phyloP scores from a whole-genome alignment of 2,797 vertebrate species.

The Pelobates cultripes region DNA sequence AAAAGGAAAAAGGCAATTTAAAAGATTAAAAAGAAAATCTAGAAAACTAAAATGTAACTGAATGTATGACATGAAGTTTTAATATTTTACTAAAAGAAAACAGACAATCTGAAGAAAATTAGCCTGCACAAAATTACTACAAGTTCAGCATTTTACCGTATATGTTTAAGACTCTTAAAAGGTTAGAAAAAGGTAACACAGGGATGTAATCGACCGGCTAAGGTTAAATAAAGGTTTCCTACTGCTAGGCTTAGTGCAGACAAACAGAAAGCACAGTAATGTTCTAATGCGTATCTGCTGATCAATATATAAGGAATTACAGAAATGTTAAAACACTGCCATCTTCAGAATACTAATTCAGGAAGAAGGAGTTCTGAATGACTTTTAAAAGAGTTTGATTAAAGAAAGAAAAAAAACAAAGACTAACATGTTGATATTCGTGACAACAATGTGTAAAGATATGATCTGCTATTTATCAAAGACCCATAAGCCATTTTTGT shows the following conservation, averaged over 20 bases:
- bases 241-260: conserved; percentile 9
- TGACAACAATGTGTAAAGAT: no score
- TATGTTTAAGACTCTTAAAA: no score
- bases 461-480: no score
- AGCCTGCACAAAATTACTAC: background rate
- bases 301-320: conserved; percentile 29
- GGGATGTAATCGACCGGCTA: background rate
- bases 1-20: no score
- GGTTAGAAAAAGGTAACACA: background rate
- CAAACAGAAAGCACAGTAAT: background rate
- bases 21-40: no score
- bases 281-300: conserved; percentile 13
- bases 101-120: no score
- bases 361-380: conserved; percentile 1
- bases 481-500: no score
- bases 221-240: conserved; percentile 4
- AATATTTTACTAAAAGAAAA: no score
- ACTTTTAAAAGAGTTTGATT: background rate
- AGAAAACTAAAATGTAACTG: no score
- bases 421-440: no score
- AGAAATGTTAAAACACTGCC: conserved; percentile 8
- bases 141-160: background rate
- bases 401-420: no score
- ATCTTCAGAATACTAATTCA: conserved; percentile 35
- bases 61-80: no score